phyloP scores from a whole-genome alignment of 2,888 invertebrate genomes.

The Neuroscelio doddi region DNA sequence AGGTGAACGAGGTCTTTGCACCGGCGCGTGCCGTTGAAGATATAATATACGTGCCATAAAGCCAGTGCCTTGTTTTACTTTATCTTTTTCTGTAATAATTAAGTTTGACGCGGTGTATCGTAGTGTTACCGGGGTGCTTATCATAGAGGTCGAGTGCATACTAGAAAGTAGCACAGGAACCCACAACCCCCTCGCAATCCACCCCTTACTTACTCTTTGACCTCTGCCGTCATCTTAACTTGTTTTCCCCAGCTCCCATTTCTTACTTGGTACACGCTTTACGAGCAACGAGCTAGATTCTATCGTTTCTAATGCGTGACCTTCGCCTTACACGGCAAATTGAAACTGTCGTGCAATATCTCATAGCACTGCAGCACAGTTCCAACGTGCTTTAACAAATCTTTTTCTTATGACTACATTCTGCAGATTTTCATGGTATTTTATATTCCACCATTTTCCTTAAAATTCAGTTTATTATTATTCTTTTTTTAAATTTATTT shows the following conservation, averaged over 20 bases:
- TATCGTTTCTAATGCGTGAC: conserved; percentile 14
- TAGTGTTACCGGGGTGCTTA: conserved; percentile 47
- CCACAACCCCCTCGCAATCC: conserved; percentile 4
- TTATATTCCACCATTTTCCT: background rate
- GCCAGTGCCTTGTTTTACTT: conserved; percentile 38
- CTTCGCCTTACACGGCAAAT: conserved; percentile 13
- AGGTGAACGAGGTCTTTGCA: conserved; percentile 14
- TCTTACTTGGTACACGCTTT: conserved; percentile 22
- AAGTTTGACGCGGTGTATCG: conserved; percentile 51
- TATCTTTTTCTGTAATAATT: conserved; percentile 54
- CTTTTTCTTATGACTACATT: conserved; percentile 1
- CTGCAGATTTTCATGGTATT: background rate
- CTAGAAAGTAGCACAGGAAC: conserved; percentile 49
- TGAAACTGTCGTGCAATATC: conserved; percentile 12
- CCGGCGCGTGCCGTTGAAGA: conserved; percentile 16
- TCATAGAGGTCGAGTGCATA: conserved; percentile 54
- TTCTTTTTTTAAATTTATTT: too few species aligned
- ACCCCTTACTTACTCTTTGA: conserved; percentile 26
- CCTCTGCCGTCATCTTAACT: conserved; percentile 23
- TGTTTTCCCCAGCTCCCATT: conserved; percentile 18
- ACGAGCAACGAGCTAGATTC: conserved; percentile 5
- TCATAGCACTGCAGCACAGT: background rate
- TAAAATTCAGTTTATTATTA: background rate
- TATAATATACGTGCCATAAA: conserved; percentile 19
- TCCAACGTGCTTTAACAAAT: background rate